phyloP scores from a whole-genome alignment of 2,113 vertebrate genomes.

The Thunnus thynnus region DNA sequence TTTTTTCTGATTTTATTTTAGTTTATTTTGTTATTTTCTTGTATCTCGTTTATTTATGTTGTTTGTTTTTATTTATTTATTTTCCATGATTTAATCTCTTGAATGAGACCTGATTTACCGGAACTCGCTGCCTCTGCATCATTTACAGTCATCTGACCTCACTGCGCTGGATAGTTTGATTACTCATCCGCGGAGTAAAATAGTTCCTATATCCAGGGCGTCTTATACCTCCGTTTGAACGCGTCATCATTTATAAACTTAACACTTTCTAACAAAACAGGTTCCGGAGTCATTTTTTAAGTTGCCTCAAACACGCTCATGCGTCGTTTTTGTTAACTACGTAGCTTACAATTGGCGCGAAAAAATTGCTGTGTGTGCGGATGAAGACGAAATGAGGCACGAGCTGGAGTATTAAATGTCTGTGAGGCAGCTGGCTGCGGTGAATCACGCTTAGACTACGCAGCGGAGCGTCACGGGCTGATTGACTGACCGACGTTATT shows the following conservation, averaged over 20 bases:
- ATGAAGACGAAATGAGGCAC: background rate
- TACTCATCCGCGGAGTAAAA: slow-evolving; percentile 22
- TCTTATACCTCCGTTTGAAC: rapidly evolving
- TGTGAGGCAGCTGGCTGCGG: background rate
- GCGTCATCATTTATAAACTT: rapidly evolving
- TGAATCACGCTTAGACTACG: background rate
- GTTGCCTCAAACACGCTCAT: rapidly evolving
- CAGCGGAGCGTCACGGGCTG: rapidly evolving
- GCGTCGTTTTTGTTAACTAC: background rate
- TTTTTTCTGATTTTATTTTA: too few relatives aligned
- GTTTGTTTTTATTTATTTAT: background rate
- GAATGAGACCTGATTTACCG: slow-evolving; percentile 33
- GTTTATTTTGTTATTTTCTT: too few relatives aligned
- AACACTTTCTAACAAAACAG: rapidly evolving
- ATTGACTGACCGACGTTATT: background rate
- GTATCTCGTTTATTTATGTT: background rate
- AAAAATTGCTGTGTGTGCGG: slow-evolving; percentile 15
- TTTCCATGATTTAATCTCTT: slow-evolving; percentile 9
- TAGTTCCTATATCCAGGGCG: background rate
- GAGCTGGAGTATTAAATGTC: slow-evolving; percentile 1
- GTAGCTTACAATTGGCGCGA: slow-evolving; percentile 37
- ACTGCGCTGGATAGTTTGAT: rapidly evolving
- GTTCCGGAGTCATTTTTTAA: rapidly evolving
- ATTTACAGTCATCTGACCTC: slow-evolving; percentile 53
- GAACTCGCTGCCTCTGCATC: slow-evolving; percentile 57